Percentiles rank a stretch among this genome's conserved stretches.
These are phyloP conservation scores for Gerris lacustris DNA, from an alignment of 2,888 invertebrate species.

Conservation along the genomic window DNA sequence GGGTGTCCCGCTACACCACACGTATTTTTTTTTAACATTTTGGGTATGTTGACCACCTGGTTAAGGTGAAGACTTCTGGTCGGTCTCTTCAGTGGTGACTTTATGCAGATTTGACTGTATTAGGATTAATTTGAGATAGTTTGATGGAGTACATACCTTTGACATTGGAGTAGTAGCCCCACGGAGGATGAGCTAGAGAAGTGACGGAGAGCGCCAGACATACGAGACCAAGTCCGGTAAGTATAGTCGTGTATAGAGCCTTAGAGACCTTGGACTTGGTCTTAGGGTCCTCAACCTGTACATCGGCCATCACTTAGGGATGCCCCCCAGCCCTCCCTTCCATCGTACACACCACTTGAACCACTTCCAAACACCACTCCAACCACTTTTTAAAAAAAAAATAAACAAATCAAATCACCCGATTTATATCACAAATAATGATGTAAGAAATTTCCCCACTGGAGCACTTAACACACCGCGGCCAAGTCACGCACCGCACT, in stretches of 20 bases:
- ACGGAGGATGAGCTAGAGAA: conserved; percentile 69
- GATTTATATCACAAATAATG: too few relatives aligned
- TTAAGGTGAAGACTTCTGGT: too few relatives aligned
- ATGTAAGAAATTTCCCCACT: too few relatives aligned
- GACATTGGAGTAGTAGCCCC: conserved; percentile 73
- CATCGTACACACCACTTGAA: not conserved
- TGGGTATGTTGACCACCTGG: too few relatives aligned
- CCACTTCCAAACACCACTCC: not conserved
- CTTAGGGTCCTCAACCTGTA: not conserved
- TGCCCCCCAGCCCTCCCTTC: not conserved
- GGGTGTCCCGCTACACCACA: too few relatives aligned
- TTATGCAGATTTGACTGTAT: too few relatives aligned
- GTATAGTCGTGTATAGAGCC: conserved; percentile 54
- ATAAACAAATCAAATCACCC: not conserved
- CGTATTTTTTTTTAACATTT: too few relatives aligned
- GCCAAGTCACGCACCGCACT: conserved; percentile 1
- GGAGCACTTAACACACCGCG: not conserved
- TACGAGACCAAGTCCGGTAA: conserved; percentile 58
- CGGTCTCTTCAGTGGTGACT: too few relatives aligned
- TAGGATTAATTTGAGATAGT: too few relatives aligned
- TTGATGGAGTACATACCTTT: conserved; percentile 39
- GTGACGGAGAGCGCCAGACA: conserved; percentile 71
- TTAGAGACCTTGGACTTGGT: conserved; percentile 38
- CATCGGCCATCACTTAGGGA: not conserved
- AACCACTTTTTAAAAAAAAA: not conserved